phyloP scores from a whole-genome alignment of 2,888 invertebrate species.

The Subacronicta megacephala region DNA sequence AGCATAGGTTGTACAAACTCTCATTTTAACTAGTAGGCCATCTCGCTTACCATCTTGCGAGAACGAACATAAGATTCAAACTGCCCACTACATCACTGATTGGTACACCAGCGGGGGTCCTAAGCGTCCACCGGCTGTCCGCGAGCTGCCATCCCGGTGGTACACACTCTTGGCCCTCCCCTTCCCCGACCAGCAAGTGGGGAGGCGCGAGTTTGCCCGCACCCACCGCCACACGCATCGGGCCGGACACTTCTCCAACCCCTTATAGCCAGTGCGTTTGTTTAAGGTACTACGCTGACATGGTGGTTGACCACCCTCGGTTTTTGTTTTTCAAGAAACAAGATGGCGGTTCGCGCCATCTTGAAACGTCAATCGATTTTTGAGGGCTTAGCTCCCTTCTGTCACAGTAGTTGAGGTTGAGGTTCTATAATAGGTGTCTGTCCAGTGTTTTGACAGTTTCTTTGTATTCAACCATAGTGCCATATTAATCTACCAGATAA shows the following conservation, averaged over 20 bases:
- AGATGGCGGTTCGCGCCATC: conserved; percentile 4
- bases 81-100: conserved; percentile 45
- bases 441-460: too few species aligned
- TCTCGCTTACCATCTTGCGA: conserved; percentile 37
- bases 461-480: too few species aligned
- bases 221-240: conserved; percentile 92
- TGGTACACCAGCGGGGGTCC: conserved; percentile 70
- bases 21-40: conserved; percentile 15
- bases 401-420: too few species aligned
- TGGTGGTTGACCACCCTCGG: conserved; percentile 74
- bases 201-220: conserved; percentile 94
- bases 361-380: conserved; percentile 1
- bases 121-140: conserved; percentile 77
- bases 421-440: too few species aligned
- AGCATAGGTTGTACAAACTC: too few species aligned
- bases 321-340: neutral
- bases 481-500: too few species aligned
- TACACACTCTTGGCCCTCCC: conserved; percentile 97
- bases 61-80: conserved; percentile 32
- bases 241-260: conserved; percentile 97
- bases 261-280: conserved; percentile 90
- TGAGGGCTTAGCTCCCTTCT: too few species aligned
- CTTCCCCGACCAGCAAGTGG: conserved; percentile 97
- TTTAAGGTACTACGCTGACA: conserved; percentile 82
- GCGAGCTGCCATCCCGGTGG: conserved; percentile 94